Evolutionary conservation across 2,113 vertebrate genomes (phyloP).

Genomic region (Rhinoptilus africanus): DNA sequence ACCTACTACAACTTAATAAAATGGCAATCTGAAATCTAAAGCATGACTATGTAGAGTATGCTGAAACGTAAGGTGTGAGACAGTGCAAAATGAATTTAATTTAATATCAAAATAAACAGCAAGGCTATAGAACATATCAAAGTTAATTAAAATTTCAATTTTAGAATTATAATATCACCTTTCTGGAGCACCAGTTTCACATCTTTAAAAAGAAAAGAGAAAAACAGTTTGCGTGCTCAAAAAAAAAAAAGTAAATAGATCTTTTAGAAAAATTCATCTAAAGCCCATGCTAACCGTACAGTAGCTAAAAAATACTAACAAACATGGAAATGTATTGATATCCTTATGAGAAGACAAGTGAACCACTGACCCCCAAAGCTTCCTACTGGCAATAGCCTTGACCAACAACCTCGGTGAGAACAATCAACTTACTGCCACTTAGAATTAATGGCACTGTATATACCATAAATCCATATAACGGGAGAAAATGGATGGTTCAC

Average conservation of each 20-base stretch:
- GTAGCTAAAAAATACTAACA: background rate
- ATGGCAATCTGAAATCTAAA: background rate
- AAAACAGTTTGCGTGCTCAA: background rate
- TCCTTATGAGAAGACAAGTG: background rate
- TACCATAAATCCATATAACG: background rate
- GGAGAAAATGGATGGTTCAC: background rate
- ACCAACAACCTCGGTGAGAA: background rate
- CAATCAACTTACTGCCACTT: background rate
- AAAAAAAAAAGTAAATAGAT: background rate
- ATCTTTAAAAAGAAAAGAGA: background rate
- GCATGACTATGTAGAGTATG: background rate
- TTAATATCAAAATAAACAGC: background rate
- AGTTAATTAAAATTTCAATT: background rate
- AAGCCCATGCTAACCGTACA: background rate
- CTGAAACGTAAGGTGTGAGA: background rate
- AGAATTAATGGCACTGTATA: background rate
- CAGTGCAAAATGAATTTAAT: background rate
- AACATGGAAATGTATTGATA: background rate
- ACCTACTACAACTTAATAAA: background rate
- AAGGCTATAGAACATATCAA: background rate
- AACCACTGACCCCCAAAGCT: background rate
- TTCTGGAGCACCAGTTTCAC: background rate
- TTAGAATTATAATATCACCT: background rate
- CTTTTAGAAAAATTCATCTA: background rate
- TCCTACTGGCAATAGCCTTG: background rate